A percentile compares a stretch with the other conserved stretches of the same genome.
These are phyloP conservation scores for Taxidea taxus DNA, from an alignment of 2,113 vertebrate genomes.

Conservation along the genomic window DNA sequence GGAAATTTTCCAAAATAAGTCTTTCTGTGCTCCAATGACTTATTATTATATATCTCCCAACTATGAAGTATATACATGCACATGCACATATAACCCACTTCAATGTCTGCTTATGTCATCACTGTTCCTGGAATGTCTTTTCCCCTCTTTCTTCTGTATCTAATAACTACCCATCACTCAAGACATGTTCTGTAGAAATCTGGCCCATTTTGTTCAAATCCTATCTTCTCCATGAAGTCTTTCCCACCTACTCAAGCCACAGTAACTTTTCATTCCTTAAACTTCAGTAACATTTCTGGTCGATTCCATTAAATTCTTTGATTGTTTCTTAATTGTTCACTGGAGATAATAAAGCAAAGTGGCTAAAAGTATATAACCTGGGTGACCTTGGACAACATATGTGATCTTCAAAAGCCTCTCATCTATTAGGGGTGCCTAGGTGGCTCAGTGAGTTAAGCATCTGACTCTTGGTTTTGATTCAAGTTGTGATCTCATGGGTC, in stretches of 20 bases:
- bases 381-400: background rate
- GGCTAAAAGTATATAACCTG: background rate
- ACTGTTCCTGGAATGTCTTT: background rate
- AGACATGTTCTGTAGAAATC: constrained; percentile 12
- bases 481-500: background rate
- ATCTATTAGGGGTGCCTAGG: background rate
- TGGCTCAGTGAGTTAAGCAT: background rate
- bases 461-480: background rate
- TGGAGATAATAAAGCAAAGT: background rate
- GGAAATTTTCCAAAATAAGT: constrained; percentile 38
- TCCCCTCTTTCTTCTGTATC: background rate
- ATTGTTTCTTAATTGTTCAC: constrained; percentile 29
- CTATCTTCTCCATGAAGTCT: background rate
- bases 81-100: background rate
- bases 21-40: background rate
- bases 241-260: background rate
- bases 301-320: background rate
- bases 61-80: background rate
- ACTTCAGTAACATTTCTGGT: background rate
- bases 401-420: background rate
- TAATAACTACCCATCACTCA: constrained; percentile 1
- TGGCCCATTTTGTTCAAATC: background rate
- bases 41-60: background rate
- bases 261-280: constrained; percentile 12
- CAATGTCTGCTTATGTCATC: background rate